Conservation (phyloP, 1,140 invertebrate species). For the Rhopalosiphum maidis region DNA sequence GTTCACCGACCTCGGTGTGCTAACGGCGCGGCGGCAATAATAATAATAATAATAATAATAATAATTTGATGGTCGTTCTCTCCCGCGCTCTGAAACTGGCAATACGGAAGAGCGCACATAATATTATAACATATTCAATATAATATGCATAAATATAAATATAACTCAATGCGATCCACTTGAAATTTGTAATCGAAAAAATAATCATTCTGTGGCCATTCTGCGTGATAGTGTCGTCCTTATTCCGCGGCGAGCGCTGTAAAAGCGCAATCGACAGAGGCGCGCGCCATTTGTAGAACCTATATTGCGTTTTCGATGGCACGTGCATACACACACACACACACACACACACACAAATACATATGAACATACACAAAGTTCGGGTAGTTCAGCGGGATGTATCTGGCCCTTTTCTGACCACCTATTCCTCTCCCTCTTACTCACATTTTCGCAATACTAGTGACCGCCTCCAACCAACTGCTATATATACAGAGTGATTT, state of each 20-base stretch:
- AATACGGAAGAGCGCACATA: neutral
- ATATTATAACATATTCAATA: neutral
- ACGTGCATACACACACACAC: neutral
- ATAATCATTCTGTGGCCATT: neutral
- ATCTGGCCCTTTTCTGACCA: neutral
- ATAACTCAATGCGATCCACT: neutral
- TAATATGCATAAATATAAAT: neutral
- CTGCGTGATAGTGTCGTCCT: neutral
- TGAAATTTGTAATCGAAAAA: slow-evolving; percentile 1
- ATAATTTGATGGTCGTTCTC: slow-evolving; percentile 12
- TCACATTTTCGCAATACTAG: neutral
- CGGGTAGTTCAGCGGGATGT: slow-evolving; percentile 9
- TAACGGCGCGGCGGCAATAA: neutral
- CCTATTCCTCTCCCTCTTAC: neutral
- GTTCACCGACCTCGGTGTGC: slow-evolving; percentile 41
- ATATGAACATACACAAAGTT: neutral
- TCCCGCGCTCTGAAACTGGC: slow-evolving; percentile 3
- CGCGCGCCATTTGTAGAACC: neutral
- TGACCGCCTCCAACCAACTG: neutral
- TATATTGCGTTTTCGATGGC: neutral
- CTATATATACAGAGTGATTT: neutral
- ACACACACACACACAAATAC: neutral
- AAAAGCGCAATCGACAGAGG: neutral
- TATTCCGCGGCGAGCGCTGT: neutral
- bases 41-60: neutral